Percentiles rank a stretch among this genome's conserved stretches.
These are phyloP conservation scores for Cataglyphis rosenhaueri DNA, from an alignment of 2,888 invertebrate genomes.

Conservation along the genomic window DNA sequence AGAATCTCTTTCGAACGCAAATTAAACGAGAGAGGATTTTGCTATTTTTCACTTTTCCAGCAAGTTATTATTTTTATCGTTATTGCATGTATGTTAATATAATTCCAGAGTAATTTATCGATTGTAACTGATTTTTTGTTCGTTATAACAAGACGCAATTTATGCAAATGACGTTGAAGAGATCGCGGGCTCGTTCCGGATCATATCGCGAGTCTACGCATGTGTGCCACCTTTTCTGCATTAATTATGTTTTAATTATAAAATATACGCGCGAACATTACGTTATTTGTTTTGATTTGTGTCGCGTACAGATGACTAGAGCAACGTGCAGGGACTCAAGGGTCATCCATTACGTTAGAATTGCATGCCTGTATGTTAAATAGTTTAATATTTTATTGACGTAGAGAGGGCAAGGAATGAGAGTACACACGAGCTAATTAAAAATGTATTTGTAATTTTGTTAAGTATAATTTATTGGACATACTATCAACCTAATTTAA, in stretches of 20 bases:
- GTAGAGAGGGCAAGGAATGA: background rate
- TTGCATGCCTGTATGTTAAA: slow-evolving; percentile 25
- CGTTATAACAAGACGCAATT: slow-evolving; percentile 25
- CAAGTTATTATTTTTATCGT: slow-evolving; percentile 28
- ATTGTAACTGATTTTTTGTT: background rate
- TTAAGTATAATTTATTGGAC: slow-evolving; percentile 27
- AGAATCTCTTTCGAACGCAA: slow-evolving; percentile 32
- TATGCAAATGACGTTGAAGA: slow-evolving; percentile 50
- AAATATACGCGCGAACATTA: slow-evolving; percentile 28
- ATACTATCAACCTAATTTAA: slow-evolving; percentile 25
- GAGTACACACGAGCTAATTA: slow-evolving; percentile 18
- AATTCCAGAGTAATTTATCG: slow-evolving; percentile 18
- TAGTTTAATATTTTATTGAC: slow-evolving; percentile 38
- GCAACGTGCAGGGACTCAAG: slow-evolving; percentile 34
- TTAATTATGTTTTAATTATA: slow-evolving; percentile 52
- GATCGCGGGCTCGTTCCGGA: slow-evolving; percentile 20
- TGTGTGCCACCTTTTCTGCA: slow-evolving; percentile 26
- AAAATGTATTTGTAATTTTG: slow-evolving; percentile 38
- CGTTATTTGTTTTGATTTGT: slow-evolving; percentile 31
- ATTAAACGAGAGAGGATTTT: slow-evolving; percentile 23
- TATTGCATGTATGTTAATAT: slow-evolving; percentile 16
- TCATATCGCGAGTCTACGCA: slow-evolving; percentile 20
- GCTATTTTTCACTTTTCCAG: background rate
- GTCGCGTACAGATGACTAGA: slow-evolving; percentile 32
- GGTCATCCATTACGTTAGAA: slow-evolving; percentile 39